Conservation (phyloP, 2,113 vertebrate species). For the Microtus richardsoni region DNA sequence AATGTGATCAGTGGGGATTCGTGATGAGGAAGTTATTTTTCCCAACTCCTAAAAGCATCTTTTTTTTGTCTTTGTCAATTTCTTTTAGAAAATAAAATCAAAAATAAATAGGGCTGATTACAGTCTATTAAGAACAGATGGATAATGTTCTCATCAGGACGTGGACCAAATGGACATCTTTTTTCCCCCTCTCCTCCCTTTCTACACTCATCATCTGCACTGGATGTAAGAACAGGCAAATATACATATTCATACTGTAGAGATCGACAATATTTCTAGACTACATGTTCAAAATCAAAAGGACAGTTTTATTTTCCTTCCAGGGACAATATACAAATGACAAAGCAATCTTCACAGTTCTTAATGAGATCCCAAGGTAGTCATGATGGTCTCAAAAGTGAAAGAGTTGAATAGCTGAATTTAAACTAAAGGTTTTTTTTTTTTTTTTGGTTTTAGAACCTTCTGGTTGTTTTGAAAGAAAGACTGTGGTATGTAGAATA, state of each 20-base stretch:
- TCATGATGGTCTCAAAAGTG: slow-evolving; percentile 73
- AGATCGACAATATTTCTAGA: slow-evolving; percentile 58
- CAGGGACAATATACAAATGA: slow-evolving; percentile 81
- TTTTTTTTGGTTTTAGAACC: slow-evolving; percentile 43
- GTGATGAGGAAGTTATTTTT: slow-evolving; percentile 72
- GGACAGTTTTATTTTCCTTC: slow-evolving; percentile 69
- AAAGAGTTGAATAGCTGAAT: slow-evolving; percentile 79
- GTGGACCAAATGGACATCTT: slow-evolving; percentile 66
- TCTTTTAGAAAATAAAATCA: slow-evolving; percentile 71
- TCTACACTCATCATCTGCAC: slow-evolving; percentile 70
- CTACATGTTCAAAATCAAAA: slow-evolving; percentile 73
- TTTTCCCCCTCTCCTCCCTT: slow-evolving; percentile 27
- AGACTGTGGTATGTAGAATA: slow-evolving; percentile 55
- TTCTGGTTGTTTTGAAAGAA: slow-evolving; percentile 60
- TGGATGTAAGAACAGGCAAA: slow-evolving; percentile 26
- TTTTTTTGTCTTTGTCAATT: slow-evolving; percentile 72
- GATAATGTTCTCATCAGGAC: slow-evolving; percentile 74
- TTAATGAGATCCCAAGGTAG: slow-evolving; percentile 85
- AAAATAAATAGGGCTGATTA: slow-evolving; percentile 78
- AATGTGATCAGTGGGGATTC: slow-evolving; percentile 66
- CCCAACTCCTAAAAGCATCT: slow-evolving; percentile 59
- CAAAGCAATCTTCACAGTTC: slow-evolving; percentile 82
- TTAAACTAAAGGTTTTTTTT: slow-evolving; percentile 64
- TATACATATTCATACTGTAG: slow-evolving; percentile 57
- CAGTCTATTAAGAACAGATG: slow-evolving; percentile 76